Evolutionary conservation across 2,888 invertebrate species (phyloP).

Genomic region (Synanthedon myopaeformis): DNA sequence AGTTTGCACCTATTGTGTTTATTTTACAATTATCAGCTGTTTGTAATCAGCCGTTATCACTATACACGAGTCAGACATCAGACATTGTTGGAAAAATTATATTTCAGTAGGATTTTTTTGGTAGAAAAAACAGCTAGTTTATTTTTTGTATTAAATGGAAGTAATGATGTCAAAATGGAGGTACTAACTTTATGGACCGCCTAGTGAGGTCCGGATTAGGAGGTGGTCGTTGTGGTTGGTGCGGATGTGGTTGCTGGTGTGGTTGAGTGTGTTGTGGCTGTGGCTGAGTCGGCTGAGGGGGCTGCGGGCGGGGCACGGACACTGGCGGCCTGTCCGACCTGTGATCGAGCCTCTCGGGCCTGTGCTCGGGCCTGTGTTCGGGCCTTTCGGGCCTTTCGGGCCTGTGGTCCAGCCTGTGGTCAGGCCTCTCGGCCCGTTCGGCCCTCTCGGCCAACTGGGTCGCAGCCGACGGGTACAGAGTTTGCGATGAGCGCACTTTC

Average conservation of each 20-base stretch:
- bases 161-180: neutral
- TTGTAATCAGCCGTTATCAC: too few species aligned
- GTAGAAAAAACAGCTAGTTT: too few species aligned
- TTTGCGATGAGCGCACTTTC: conserved; percentile 74
- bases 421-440: conserved; percentile 11
- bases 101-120: too few species aligned
- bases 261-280: conserved; percentile 30
- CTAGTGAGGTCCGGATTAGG: conserved; percentile 77
- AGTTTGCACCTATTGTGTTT: too few species aligned
- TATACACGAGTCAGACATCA: too few species aligned
- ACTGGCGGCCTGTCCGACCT: conserved; percentile 29
- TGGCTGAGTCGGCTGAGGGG: conserved; percentile 13
- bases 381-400: conserved; percentile 8
- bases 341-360: conserved; percentile 30
- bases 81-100: too few species aligned
- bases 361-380: conserved; percentile 8
- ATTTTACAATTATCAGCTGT: too few species aligned
- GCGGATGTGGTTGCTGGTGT: conserved; percentile 44
- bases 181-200: conserved; percentile 77
- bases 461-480: conserved; percentile 40
- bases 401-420: neutral
- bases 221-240: conserved; percentile 57
- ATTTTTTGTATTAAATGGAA: too few species aligned
- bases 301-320: conserved; percentile 22
- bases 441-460: conserved; percentile 24